Evolutionary conservation across 2,888 invertebrate genomes (phyloP).

Genomic region (Rhagonycha lutea): DNA sequence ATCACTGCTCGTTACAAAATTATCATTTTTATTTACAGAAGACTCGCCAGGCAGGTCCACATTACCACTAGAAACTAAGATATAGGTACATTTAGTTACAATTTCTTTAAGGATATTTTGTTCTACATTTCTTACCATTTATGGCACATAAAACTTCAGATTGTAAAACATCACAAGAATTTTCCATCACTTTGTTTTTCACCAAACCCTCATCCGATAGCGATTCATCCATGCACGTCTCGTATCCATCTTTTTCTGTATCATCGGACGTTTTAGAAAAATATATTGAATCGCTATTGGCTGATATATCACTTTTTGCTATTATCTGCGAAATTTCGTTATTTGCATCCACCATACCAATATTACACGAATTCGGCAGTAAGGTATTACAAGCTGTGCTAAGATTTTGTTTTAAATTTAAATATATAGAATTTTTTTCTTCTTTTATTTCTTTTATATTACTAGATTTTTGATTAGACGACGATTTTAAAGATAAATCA

Average conservation of each 20-base stretch:
- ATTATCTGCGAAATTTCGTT: not conserved
- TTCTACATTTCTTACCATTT: not conserved
- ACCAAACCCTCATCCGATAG: conserved; percentile 51
- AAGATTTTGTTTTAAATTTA: conserved; percentile 2
- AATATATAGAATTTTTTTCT: not conserved
- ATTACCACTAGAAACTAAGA: not conserved
- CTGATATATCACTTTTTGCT: conserved; percentile 18
- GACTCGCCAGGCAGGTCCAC: not conserved
- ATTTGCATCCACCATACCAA: not conserved
- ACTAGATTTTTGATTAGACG: not conserved
- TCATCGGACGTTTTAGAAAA: conserved; percentile 30
- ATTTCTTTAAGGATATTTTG: not conserved
- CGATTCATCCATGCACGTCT: conserved; percentile 67
- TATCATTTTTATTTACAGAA: not conserved
- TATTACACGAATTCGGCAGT: not conserved
- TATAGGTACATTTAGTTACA: not conserved
- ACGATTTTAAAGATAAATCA: conserved; percentile 3
- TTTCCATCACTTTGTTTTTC: conserved; percentile 8
- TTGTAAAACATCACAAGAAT: not conserved
- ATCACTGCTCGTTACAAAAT: not conserved
- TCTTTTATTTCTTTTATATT: conserved; percentile 1
- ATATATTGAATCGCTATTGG: conserved; percentile 17
- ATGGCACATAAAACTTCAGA: not conserved
- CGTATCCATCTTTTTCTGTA: conserved; percentile 58
- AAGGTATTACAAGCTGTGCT: not conserved